Percentiles rank a stretch among this genome's conserved stretches.
Evolutionary conservation across 2,797 vertebrate species (phyloP).

Genomic region (Chanos chanos): DNA sequence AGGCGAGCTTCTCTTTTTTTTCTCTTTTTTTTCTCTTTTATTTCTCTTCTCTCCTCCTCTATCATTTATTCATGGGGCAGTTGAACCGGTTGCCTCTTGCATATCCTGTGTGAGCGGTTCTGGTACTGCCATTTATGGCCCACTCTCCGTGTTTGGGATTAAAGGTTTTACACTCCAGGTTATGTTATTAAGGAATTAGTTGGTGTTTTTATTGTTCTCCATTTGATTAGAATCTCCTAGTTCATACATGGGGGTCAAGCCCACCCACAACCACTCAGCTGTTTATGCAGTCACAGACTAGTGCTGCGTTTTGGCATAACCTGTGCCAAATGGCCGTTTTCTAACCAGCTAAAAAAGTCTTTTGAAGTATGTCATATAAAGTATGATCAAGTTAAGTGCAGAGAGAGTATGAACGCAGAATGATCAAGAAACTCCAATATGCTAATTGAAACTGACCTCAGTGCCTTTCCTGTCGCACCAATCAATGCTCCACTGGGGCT

Average conservation of each 20-base stretch:
- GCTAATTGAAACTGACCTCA: slow-evolving; percentile 51
- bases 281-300: not conserved
- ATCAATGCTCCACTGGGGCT: slow-evolving; percentile 49
- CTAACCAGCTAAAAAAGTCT: slow-evolving; percentile 1
- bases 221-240: no score
- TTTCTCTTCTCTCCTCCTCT: not conserved
- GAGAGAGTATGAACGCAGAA: slow-evolving; percentile 29
- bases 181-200: no score
- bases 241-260: no score
- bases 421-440: slow-evolving; percentile 41
- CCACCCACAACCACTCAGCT: no score
- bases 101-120: not conserved
- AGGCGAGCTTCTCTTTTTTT: slow-evolving; percentile 13
- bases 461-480: slow-evolving; percentile 28
- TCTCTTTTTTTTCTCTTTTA: slow-evolving; percentile 1
- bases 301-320: not conserved
- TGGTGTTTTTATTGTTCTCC: no score
- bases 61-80: slow-evolving; percentile 37
- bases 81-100: slow-evolving; percentile 9
- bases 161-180: no score
- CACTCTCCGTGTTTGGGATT: not conserved
- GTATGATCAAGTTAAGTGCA: slow-evolving; percentile 33
- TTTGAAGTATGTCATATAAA: slow-evolving; percentile 6
- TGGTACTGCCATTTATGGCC: not conserved
- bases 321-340: not conserved